Evolutionary conservation across 2,888 invertebrate species (phyloP).

Genomic region (Lacanobia wlatinum): DNA sequence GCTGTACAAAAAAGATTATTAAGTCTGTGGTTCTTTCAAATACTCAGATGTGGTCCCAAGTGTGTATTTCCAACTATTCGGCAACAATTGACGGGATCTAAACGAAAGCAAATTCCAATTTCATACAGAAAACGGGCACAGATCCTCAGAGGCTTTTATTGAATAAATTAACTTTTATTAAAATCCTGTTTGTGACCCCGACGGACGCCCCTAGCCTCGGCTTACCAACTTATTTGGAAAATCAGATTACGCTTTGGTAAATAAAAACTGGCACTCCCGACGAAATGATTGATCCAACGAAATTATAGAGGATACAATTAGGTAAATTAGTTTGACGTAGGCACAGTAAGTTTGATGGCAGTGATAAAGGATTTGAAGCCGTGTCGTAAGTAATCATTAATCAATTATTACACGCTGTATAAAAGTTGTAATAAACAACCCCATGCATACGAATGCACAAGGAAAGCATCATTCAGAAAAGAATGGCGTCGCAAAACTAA

Average conservation of each 20-base stretch:
- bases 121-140: constrained; percentile 69
- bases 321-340: constrained; percentile 28
- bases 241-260: constrained; percentile 77
- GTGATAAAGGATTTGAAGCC: neutral
- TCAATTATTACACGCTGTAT: neutral
- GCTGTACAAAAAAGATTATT: constrained; percentile 17
- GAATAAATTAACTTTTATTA: constrained; percentile 89
- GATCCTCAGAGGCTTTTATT: constrained; percentile 82
- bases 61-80: constrained; percentile 60
- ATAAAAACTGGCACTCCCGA: constrained; percentile 72
- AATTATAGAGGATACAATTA: constrained; percentile 47
- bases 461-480: too few relatives aligned
- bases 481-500: too few relatives aligned
- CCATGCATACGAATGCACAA: too few relatives aligned
- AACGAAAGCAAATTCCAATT: constrained; percentile 74
- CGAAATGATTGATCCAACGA: constrained; percentile 51
- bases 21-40: constrained; percentile 20
- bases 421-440: neutral
- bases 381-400: too few relatives aligned
- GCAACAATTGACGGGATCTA: constrained; percentile 67
- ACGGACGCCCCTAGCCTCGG: constrained; percentile 69
- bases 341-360: neutral
- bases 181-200: constrained; percentile 84
- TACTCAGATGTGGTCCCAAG: constrained; percentile 16
- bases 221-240: constrained; percentile 79